These are phyloP conservation scores for Drosophila melanosoma DNA, from an alignment of 2,888 invertebrate species.

Conservation along the genomic window DNA sequence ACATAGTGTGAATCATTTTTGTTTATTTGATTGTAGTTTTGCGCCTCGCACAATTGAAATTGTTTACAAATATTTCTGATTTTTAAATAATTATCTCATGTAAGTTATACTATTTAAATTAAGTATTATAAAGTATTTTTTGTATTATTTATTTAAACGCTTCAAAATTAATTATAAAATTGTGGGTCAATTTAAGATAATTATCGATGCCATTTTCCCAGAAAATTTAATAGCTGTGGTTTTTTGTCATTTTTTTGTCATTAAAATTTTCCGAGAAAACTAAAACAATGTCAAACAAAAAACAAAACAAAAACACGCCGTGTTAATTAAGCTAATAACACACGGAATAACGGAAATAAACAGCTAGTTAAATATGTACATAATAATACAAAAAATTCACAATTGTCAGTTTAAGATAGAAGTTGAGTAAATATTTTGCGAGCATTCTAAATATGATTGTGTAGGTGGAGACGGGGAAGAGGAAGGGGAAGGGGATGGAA, in stretches of 20 bases:
- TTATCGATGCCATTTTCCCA: conserved; percentile 28
- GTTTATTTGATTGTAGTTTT: conserved; percentile 23
- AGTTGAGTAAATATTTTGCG: background rate
- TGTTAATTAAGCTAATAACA: conserved; percentile 25
- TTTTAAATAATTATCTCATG: background rate
- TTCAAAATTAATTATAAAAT: conserved; percentile 1
- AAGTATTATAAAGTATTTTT: no score
- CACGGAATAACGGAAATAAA: background rate
- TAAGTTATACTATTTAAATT: conserved; percentile 7
- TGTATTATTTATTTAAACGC: background rate
- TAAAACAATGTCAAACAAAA: background rate
- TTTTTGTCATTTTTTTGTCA: conserved; percentile 3
- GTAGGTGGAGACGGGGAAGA: background rate
- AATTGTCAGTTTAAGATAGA: conserved; percentile 4
- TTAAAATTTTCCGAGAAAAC: conserved; percentile 35
- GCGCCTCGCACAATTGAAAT: conserved; percentile 10
- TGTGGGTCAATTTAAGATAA: conserved; percentile 16
- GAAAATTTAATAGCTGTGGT: conserved; percentile 13
- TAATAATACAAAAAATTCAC: background rate
- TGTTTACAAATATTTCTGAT: conserved; percentile 11
- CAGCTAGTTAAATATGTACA: conserved; percentile 10
- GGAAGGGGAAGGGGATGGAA: background rate
- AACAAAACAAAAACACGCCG: background rate
- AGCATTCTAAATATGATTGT: background rate
- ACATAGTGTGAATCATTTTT: conserved; percentile 45